Percentiles rank a stretch among this genome's conserved stretches.
Evolutionary conservation across 2,113 vertebrate species (phyloP).

Genomic region (Connochaetes taurinus): DNA sequence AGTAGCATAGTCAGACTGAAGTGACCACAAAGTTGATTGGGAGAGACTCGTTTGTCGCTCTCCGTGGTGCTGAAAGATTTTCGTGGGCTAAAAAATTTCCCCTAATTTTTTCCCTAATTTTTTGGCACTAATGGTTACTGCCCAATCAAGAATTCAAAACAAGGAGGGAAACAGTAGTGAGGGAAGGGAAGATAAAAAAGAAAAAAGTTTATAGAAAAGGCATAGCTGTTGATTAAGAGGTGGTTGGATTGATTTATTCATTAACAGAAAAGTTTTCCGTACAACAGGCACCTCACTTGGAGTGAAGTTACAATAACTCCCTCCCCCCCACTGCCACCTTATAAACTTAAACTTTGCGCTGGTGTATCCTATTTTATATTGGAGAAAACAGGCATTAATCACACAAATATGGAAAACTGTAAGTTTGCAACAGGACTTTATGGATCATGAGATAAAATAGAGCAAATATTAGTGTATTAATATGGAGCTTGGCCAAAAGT

Average conservation of each 20-base stretch:
- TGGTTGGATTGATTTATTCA: background rate
- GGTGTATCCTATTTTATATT: background rate
- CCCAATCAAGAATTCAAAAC: background rate
- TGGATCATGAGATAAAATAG: background rate
- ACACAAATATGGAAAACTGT: background rate
- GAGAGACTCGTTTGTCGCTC: background rate
- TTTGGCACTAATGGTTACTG: background rate
- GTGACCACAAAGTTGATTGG: background rate
- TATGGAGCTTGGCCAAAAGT: background rate
- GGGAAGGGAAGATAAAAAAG: background rate
- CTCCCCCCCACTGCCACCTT: background rate
- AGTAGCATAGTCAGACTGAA: background rate
- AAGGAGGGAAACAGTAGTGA: background rate
- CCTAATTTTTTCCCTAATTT: background rate
- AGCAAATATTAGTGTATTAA: background rate
- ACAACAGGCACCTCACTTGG: background rate
- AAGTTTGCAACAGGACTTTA: background rate
- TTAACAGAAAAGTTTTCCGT: background rate
- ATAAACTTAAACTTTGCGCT: background rate
- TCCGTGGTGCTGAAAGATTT: constrained; percentile 38
- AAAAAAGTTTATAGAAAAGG: background rate
- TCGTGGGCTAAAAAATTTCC: background rate
- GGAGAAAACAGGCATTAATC: background rate
- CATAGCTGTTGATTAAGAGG: background rate
- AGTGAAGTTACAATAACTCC: background rate